These are phyloP conservation scores for Ischnura elegans DNA, from an alignment of 2,888 invertebrate genomes.

Conservation along the genomic window DNA sequence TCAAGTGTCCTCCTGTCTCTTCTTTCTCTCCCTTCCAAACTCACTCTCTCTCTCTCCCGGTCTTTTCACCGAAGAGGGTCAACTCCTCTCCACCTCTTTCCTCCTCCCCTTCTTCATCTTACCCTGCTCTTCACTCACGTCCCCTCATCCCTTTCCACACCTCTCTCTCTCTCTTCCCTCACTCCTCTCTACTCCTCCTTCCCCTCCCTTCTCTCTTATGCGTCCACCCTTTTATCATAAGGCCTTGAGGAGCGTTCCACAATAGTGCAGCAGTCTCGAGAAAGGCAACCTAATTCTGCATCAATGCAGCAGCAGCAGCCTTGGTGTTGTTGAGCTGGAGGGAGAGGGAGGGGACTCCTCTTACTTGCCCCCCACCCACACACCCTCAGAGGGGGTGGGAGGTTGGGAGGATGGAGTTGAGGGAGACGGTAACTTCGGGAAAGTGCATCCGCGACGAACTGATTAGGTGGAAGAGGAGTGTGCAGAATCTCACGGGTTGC, in stretches of 20 bases:
- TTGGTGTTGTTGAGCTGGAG: too few species aligned
- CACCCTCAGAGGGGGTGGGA: too few species aligned
- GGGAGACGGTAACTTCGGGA: constrained; percentile 42
- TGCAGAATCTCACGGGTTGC: not conserved
- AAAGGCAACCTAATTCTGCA: constrained; percentile 64
- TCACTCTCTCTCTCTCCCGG: constrained; percentile 18
- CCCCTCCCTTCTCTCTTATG: not conserved
- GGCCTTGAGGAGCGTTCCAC: constrained; percentile 55
- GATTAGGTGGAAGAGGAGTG: not conserved
- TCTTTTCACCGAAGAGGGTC: constrained; percentile 51
- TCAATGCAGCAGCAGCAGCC: constrained; percentile 30
- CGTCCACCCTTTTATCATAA: constrained; percentile 34
- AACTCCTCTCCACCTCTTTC: constrained; percentile 17
- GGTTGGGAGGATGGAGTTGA: not conserved
- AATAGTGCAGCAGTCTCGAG: constrained; percentile 64
- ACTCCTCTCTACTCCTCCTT: not conserved
- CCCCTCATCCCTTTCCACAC: not conserved
- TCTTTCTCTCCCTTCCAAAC: not conserved
- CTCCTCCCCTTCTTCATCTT: not conserved
- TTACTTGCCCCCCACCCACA: not conserved
- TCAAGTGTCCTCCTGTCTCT: not conserved
- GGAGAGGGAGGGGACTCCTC: not conserved
- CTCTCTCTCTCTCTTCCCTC: constrained; percentile 15
- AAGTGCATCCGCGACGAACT: constrained; percentile 46
- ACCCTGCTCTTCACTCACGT: not conserved